Conservation (phyloP, 2,888 invertebrate genomes). For the Philaethria dido region DNA sequence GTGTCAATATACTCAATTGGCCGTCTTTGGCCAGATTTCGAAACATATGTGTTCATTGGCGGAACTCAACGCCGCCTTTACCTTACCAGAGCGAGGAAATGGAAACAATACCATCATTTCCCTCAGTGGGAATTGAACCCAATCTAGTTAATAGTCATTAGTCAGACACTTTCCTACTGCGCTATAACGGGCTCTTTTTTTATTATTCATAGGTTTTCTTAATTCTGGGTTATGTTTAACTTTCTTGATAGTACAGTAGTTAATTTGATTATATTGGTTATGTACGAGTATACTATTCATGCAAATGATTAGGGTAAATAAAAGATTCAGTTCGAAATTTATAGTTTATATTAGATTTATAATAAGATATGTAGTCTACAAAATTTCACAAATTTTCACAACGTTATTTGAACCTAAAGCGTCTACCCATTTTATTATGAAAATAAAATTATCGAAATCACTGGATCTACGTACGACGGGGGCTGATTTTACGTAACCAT, state of each 20-base stretch:
- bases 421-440: constrained; percentile 83
- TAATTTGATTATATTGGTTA: neutral
- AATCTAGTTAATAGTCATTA: no score
- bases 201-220: constrained; percentile 3
- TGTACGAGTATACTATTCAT: neutral
- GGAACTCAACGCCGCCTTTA: no score
- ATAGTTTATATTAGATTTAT: constrained; percentile 85
- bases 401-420: constrained; percentile 84
- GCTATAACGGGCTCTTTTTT: no score
- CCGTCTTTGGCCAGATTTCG: no score
- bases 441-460: constrained; percentile 83
- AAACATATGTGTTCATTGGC: no score
- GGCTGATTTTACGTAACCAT: constrained; percentile 79
- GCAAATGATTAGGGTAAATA: constrained; percentile 52
- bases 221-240: neutral
- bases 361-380: constrained; percentile 85
- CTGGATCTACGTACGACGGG: constrained; percentile 77
- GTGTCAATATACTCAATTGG: no score
- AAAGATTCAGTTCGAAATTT: constrained; percentile 78
- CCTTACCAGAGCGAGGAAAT: no score
- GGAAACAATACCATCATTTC: no score
- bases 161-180: no score
- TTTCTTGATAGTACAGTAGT: neutral
- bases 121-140: no score
- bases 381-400: constrained; percentile 85